phyloP scores from a whole-genome alignment of 2,113 vertebrate genomes.

The Oryzias melastigma region DNA sequence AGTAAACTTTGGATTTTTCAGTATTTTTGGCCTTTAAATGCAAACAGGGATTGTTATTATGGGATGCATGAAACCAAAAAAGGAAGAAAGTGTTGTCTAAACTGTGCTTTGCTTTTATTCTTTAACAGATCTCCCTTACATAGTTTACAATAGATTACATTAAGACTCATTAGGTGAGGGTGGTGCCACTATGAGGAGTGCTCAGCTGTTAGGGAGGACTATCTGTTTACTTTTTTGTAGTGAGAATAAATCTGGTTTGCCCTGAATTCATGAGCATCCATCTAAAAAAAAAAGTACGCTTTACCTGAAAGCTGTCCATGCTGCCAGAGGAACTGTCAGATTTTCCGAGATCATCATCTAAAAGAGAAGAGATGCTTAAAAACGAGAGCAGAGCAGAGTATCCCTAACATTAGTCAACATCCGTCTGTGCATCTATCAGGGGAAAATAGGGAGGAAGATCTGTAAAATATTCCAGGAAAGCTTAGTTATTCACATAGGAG shows the following conservation, averaged over 20 bases:
- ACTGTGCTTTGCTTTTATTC: no score
- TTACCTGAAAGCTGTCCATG: constrained; percentile 91
- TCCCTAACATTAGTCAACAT: constrained; percentile 46
- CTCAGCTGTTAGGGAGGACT: constrained; percentile 26
- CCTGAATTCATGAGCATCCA: not conserved
- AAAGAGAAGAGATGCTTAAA: constrained; percentile 2
- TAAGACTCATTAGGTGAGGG: no score
- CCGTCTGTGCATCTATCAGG: constrained; percentile 23
- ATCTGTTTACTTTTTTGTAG: constrained; percentile 27
- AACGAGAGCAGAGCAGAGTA: constrained; percentile 20
- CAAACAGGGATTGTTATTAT: no score
- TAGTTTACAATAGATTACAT: no score
- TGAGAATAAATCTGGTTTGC: not conserved
- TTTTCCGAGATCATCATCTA: constrained; percentile 94
- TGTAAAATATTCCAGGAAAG: constrained; percentile 18
- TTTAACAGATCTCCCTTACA: no score
- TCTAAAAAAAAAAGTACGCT: constrained; percentile 60
- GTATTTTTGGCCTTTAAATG: no score
- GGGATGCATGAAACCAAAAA: no score
- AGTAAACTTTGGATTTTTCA: no score
- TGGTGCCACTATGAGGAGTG: constrained; percentile 19
- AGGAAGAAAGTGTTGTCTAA: no score
- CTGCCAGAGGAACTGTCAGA: constrained; percentile 88
- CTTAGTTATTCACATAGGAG: constrained; percentile 22
- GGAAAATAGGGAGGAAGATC: constrained; percentile 22